phyloP scores from a whole-genome alignment of 2,113 vertebrate genomes.

The Strix aluco region DNA sequence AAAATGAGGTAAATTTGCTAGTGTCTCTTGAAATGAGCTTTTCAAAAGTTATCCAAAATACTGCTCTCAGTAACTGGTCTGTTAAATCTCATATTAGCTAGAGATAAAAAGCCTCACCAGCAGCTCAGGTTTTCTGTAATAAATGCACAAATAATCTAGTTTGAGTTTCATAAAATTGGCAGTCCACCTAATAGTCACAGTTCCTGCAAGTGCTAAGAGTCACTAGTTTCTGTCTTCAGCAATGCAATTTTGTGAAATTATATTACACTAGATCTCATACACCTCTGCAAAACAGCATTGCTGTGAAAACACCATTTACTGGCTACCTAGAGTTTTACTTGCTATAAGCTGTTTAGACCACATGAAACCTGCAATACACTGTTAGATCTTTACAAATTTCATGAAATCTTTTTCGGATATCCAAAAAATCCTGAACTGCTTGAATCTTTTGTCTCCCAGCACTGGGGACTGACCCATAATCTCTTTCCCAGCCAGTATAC shows the following conservation, averaged over 20 bases:
- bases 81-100: neutral
- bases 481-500: conserved; percentile 94
- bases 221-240: neutral
- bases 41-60: neutral
- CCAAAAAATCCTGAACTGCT: conserved; percentile 86
- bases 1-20: neutral
- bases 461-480: conserved; percentile 87
- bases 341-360: conserved; percentile 80
- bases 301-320: conserved; percentile 72
- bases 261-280: neutral
- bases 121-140: neutral
- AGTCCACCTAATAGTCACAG: neutral
- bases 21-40: neutral
- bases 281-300: conserved; percentile 33
- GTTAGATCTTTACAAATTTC: conserved; percentile 91
- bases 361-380: conserved; percentile 76
- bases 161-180: neutral
- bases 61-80: neutral
- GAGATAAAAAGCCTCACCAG: neutral
- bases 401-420: conserved; percentile 92
- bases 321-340: conserved; percentile 70
- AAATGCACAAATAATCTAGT: neutral
- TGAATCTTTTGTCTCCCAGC: conserved; percentile 87
- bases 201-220: neutral
- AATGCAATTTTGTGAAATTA: conserved; percentile 43